Percentiles rank a stretch among this genome's conserved stretches.
These are phyloP conservation scores for Ericerus pela DNA, from an alignment of 1,140 invertebrate genomes.

Conservation along the genomic window DNA sequence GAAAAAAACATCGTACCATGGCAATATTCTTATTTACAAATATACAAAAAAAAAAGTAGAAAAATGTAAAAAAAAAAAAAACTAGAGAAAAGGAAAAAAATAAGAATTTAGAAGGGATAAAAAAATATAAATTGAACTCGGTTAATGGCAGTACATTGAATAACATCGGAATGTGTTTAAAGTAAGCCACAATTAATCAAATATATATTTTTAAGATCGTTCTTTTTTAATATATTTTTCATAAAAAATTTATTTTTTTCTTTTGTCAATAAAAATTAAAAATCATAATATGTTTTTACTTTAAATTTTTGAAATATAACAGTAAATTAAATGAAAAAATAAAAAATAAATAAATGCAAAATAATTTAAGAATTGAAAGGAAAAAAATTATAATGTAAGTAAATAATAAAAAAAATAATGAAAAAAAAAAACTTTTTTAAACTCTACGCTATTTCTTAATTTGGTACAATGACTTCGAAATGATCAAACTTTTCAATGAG, in stretches of 20 bases:
- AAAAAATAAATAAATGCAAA: not conserved
- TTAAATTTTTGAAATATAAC: too few relatives aligned
- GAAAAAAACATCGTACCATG: slow-evolving; percentile 4
- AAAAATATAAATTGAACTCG: too few relatives aligned
- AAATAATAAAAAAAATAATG: not conserved
- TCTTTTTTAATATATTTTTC: too few relatives aligned
- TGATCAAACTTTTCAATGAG: not conserved
- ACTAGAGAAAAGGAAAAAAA: not conserved
- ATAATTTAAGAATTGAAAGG: too few relatives aligned
- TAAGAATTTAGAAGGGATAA: not conserved
- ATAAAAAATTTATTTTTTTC: too few relatives aligned
- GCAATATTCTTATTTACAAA: slow-evolving; percentile 1
- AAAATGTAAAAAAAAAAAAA: slow-evolving; percentile 3
- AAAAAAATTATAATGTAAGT: not conserved
- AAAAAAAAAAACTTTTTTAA: slow-evolving; percentile 6
- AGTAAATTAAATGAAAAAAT: too few relatives aligned
- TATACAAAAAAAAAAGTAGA: not conserved
- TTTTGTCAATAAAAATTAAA: too few relatives aligned
- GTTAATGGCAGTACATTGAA: too few relatives aligned
- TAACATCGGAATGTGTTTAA: too few relatives aligned
- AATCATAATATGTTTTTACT: too few relatives aligned
- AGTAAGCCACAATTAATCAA: too few relatives aligned
- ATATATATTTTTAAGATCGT: too few relatives aligned
- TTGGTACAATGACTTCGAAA: slow-evolving; percentile 6
- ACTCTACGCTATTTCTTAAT: not conserved